Conservation (phyloP, 2,888 invertebrate species). For the Kryphioiulus occultus region DNA sequence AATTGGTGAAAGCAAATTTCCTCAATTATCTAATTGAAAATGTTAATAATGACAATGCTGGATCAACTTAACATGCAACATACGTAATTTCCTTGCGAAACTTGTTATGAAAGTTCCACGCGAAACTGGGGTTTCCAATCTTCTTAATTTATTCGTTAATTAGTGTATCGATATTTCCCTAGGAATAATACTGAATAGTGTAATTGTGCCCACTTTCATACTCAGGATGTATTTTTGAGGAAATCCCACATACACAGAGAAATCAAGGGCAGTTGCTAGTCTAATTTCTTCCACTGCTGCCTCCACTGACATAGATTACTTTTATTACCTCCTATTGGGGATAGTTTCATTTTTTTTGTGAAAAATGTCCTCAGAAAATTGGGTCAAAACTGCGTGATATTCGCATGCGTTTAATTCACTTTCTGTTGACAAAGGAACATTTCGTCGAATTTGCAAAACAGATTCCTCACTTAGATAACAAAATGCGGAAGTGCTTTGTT, state of each 20-base stretch:
- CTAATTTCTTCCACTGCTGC: background rate
- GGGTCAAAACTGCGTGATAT: conserved; percentile 35
- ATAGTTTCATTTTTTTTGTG: background rate
- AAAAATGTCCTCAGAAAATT: background rate
- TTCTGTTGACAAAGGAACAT: conserved; percentile 22
- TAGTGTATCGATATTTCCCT: too few relatives aligned
- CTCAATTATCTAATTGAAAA: too few relatives aligned
- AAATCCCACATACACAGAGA: background rate
- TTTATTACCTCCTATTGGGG: background rate
- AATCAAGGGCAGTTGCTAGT: background rate
- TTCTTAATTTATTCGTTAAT: too few relatives aligned
- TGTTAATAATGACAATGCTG: too few relatives aligned
- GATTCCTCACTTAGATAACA: background rate
- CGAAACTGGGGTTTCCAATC: too few relatives aligned
- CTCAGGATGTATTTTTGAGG: background rate
- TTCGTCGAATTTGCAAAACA: background rate
- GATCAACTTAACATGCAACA: too few relatives aligned
- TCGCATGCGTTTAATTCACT: conserved; percentile 31
- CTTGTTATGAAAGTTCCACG: too few relatives aligned
- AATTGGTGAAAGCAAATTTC: too few relatives aligned
- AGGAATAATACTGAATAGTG: background rate
- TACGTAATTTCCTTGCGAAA: too few relatives aligned
- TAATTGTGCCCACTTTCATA: background rate
- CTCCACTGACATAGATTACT: conserved; percentile 20
- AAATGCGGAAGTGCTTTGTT: conserved; percentile 31